phyloP scores from a whole-genome alignment of 2,797 vertebrate genomes.

The Mus caroli region DNA sequence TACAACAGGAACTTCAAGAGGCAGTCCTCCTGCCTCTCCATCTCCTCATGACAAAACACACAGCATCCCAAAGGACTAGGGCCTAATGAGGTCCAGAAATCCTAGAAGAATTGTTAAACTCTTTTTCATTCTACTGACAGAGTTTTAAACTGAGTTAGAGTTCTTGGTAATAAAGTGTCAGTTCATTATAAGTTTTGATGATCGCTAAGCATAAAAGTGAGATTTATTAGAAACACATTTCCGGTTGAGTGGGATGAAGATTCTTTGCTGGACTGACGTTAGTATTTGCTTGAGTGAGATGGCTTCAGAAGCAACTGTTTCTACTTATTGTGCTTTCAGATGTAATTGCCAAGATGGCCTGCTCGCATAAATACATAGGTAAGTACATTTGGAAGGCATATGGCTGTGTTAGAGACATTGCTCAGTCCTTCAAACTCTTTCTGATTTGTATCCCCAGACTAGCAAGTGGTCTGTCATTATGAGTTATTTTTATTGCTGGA shows the following conservation, averaged over 20 bases:
- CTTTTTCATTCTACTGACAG: background rate
- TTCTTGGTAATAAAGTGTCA: conserved; percentile 7
- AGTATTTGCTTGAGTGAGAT: conserved; percentile 3
- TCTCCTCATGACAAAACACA: background rate
- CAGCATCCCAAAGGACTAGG: background rate
- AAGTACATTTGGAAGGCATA: background rate
- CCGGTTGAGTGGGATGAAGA: background rate
- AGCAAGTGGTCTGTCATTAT: conserved; percentile 46
- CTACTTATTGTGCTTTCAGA: conserved; percentile 18
- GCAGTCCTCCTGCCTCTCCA: background rate
- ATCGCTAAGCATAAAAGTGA: conserved; percentile 32
- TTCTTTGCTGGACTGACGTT: background rate
- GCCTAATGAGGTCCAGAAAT: background rate
- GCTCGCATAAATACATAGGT: background rate
- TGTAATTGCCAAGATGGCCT: background rate
- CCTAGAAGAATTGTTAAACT: conserved; percentile 5
- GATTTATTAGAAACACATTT: conserved; percentile 23
- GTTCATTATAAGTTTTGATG: background rate
- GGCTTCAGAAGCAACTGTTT: background rate
- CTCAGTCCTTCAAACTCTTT: conserved; percentile 4
- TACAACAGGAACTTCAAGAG: background rate
- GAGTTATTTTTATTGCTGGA: conserved; percentile 55
- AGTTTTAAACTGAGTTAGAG: conserved; percentile 10
- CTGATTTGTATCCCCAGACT: conserved; percentile 48
- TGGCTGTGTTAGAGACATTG: conserved; percentile 9